Evolutionary conservation across 1,140 invertebrate species (phyloP).

Genomic region (Drosophila kikkawai): DNA sequence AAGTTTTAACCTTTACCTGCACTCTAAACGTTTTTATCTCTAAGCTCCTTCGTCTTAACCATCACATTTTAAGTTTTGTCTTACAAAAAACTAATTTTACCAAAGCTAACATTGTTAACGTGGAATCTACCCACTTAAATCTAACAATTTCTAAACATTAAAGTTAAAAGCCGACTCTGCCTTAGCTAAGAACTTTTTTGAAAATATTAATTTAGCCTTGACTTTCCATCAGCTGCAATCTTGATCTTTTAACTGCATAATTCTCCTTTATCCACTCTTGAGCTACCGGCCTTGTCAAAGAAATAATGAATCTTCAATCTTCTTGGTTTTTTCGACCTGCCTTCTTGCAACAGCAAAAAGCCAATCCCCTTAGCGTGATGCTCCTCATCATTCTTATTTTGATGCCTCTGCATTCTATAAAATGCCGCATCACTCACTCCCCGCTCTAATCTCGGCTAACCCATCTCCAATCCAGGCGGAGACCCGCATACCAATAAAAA

Average conservation of each 20-base stretch:
- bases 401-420: constrained; percentile 30
- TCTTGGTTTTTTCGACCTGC: background rate
- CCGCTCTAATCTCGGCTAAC: constrained; percentile 67
- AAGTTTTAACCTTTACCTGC: background rate
- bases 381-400: constrained; percentile 39
- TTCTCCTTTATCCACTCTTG: constrained; percentile 13
- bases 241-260: constrained; percentile 45
- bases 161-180: constrained; percentile 19
- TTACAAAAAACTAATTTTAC: background rate
- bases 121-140: constrained; percentile 4
- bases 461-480: constrained; percentile 40
- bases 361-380: constrained; percentile 41
- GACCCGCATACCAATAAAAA: constrained; percentile 44
- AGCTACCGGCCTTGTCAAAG: constrained; percentile 52
- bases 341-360: constrained; percentile 32
- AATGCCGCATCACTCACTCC: constrained; percentile 62
- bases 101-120: background rate
- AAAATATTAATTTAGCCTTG: constrained; percentile 30
- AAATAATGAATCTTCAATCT: constrained; percentile 37
- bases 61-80: background rate
- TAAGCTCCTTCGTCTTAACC: background rate
- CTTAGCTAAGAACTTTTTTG: constrained; percentile 13
- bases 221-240: constrained; percentile 43
- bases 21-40: background rate
- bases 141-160: constrained; percentile 3